These are phyloP conservation scores for Caenorhabditis inopinata DNA, from an alignment of 1,140 invertebrate species.

Conservation along the genomic window DNA sequence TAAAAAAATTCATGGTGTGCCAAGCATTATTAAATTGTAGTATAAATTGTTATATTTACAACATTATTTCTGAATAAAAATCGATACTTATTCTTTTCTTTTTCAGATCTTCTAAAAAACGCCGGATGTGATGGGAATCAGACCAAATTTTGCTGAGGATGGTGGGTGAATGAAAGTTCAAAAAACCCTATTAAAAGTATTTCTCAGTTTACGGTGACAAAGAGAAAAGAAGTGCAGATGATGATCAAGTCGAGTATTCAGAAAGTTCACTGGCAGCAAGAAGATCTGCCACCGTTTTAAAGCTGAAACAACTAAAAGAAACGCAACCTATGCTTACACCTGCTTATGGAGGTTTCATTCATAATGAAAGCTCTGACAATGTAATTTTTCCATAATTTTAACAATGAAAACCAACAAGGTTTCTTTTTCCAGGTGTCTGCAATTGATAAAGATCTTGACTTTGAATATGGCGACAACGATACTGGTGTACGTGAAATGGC, in stretches of 20 bases:
- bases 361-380: conserved; percentile 28
- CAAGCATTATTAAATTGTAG: too few relatives aligned
- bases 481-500: conserved; percentile 53
- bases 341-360: conserved; percentile 31
- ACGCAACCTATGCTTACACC: conserved; percentile 25
- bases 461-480: conserved; percentile 60
- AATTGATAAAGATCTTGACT: conserved; percentile 54
- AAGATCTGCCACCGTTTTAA: conserved; percentile 59
- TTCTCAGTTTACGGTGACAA: conserved; percentile 22
- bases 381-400: not conserved
- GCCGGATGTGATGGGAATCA: conserved; percentile 4
- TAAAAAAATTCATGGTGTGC: too few relatives aligned
- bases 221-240: not conserved
- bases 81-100: too few relatives aligned
- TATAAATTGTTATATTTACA: too few relatives aligned
- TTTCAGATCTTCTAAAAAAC: not conserved
- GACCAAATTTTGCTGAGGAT: conserved; percentile 48
- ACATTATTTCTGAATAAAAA: too few relatives aligned
- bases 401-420: conserved; percentile 15
- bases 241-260: conserved; percentile 47
- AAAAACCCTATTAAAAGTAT: conserved; percentile 4
- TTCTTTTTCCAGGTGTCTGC: not conserved
- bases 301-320: conserved; percentile 54
- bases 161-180: not conserved
- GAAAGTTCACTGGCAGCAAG: conserved; percentile 62